Evolutionary conservation across 2,113 vertebrate species (phyloP), one percentile per base, ranked within the genome.

Genomic region (Corvus hawaiiensis): DNA sequence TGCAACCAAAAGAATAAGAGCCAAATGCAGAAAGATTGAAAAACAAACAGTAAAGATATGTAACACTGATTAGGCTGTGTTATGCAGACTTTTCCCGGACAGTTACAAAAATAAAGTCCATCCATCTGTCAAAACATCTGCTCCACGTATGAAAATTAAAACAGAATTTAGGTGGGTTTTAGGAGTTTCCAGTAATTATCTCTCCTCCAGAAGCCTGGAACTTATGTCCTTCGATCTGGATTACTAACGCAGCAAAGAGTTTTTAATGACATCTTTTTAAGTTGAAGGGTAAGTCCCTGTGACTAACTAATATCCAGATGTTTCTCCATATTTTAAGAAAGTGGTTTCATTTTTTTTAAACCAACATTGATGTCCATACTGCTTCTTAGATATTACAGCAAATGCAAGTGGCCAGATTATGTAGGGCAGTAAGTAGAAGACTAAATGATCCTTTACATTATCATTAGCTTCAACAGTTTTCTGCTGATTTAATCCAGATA

Each of bases 61-160:
- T 81, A 98, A 96, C 96, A 96, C 94, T 97, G 97, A 98, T 98
- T 97, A 97, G 90, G 66, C 94, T 97, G 87, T 96, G 90, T 97
- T 97, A 96, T 76, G 59, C 97, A 98, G 97, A 97, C 95, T 97
- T 98, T 97, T 97, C 97, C 97, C 8, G 97, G 97, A 97, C 69
- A 90, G 97, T 97, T 98, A 98, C 88, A 98, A 98, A 98, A 98
- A 98, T 98, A 98, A 98, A 98, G 97, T 98, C 96, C 93, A 96
- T 97, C 98, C 98, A 98, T 98, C 98, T 98, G 98, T 98, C 97
- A 98, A 98, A 98, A 98, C 98, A 98, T 98, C 98, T 98, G 98
- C 84, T 97, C 94, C 1, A 48, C 5, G 9, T 96, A 97, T 95
- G 96, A 97, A 98, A 98, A 98, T 97, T 96, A 95, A 97, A 98